A percentile compares a stretch with the other conserved stretches of the same genome.
phyloP scores from a whole-genome alignment of 1,140 invertebrate genomes.

The silkworm (Bombyx mori) region DNA sequence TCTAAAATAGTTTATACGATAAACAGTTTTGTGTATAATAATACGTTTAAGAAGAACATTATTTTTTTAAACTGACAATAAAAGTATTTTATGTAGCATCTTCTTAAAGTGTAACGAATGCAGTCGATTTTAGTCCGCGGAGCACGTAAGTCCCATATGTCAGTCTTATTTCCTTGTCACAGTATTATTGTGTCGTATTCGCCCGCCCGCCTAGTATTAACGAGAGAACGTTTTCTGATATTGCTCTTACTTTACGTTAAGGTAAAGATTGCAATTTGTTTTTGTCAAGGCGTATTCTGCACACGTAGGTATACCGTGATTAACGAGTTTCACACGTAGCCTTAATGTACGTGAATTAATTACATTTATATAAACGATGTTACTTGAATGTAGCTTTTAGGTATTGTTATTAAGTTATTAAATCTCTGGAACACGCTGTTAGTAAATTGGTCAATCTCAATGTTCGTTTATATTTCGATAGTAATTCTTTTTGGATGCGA shows the following conservation, averaged over 20 bases:
- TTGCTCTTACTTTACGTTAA: slow-evolving; percentile 2
- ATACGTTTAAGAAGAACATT: slow-evolving; percentile 15
- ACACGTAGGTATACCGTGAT: not conserved
- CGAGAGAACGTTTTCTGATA: slow-evolving; percentile 20
- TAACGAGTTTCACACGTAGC: not conserved
- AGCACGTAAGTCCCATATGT: slow-evolving; percentile 30
- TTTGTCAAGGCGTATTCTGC: slow-evolving; percentile 3
- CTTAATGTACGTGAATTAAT: no score
- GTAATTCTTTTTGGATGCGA: no score
- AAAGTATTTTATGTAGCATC: slow-evolving; percentile 19
- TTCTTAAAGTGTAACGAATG: slow-evolving; percentile 9
- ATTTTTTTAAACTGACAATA: slow-evolving; percentile 28
- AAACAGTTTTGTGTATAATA: slow-evolving; percentile 11
- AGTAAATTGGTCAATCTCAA: no score
- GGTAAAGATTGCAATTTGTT: slow-evolving; percentile 2
- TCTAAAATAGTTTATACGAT: slow-evolving; percentile 13
- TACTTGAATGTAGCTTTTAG: no score
- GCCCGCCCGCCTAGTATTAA: slow-evolving; percentile 22
- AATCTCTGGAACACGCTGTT: no score
- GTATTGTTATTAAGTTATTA: no score
- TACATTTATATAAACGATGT: no score
- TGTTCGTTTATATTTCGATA: no score
- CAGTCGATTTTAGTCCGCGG: slow-evolving; percentile 7
- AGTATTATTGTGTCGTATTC: slow-evolving; percentile 26
- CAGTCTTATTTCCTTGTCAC: slow-evolving; percentile 26